phyloP scores from a whole-genome alignment of 2,888 invertebrate genomes.

The Nomada flava region DNA sequence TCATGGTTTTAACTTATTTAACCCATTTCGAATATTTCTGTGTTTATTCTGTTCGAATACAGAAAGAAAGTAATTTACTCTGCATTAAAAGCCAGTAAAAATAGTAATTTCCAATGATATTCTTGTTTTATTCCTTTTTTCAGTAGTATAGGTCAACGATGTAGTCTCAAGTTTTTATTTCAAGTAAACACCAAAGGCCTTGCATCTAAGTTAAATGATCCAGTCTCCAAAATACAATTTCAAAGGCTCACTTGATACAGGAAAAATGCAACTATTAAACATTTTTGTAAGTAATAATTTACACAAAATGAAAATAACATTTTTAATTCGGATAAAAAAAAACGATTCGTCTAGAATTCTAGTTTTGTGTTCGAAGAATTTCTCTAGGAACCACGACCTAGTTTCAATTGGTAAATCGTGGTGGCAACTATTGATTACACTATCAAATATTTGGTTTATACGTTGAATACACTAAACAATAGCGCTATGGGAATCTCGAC shows the following conservation, averaged over 20 bases:
- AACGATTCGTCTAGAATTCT: not conserved
- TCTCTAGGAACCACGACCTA: not conserved
- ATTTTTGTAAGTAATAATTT: no score
- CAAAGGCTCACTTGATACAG: not conserved
- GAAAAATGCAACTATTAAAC: no score
- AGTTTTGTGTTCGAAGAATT: not conserved
- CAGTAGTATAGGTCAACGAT: no score
- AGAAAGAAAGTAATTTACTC: not conserved
- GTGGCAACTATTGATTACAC: conserved; percentile 6
- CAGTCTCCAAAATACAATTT: not conserved
- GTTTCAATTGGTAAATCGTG: conserved; percentile 1
- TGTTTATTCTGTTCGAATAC: not conserved
- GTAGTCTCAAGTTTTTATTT: no score
- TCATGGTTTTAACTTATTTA: not conserved
- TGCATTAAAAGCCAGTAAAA: no score
- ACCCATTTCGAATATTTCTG: not conserved
- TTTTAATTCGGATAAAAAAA: not conserved
- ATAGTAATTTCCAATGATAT: no score
- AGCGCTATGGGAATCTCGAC: conserved; percentile 7
- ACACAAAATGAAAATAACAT: no score
- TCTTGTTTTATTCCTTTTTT: no score
- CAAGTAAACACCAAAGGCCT: no score
- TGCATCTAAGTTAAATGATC: no score
- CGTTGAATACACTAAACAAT: conserved; percentile 21
- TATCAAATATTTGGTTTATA: not conserved